A percentile compares a stretch with the other conserved stretches of the same genome.
phyloP scores from a whole-genome alignment of 2,113 vertebrate genomes.

The Manacus vitellinus region DNA sequence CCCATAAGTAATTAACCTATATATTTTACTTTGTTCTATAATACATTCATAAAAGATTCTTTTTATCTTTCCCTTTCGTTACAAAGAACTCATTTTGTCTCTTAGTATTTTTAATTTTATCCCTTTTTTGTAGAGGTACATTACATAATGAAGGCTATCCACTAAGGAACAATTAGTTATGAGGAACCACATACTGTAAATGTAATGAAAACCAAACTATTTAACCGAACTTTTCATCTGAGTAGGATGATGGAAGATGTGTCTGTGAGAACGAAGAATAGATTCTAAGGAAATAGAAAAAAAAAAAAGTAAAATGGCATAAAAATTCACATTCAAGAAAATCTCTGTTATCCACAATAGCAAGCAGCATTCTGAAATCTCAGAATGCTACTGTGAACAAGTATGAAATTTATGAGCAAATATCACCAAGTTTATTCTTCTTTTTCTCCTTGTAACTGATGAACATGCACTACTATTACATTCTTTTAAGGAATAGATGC shows the following conservation, averaged over 20 bases:
- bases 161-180: background rate
- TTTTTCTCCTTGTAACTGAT: background rate
- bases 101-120: slow-evolving; percentile 17
- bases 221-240: background rate
- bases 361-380: background rate
- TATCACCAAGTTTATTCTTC: background rate
- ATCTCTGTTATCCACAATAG: background rate
- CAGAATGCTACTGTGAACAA: background rate
- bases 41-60: background rate
- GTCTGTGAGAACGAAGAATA: background rate
- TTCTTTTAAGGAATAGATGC: background rate
- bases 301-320: background rate
- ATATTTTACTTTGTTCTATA: slow-evolving; percentile 2
- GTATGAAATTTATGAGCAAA: background rate
- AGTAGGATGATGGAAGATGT: slow-evolving; percentile 10
- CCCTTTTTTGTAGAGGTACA: background rate
- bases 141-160: background rate
- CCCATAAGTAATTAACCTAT: slow-evolving; percentile 4
- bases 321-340: background rate
- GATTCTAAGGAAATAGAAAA: background rate
- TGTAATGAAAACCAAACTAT: background rate
- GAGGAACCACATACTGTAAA: background rate
- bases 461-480: background rate
- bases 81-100: slow-evolving; percentile 1
- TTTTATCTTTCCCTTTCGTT: background rate